Base-by-base conservation (phyloP, 2,888 invertebrate species). In the Argyresthia albistria region DNA sequence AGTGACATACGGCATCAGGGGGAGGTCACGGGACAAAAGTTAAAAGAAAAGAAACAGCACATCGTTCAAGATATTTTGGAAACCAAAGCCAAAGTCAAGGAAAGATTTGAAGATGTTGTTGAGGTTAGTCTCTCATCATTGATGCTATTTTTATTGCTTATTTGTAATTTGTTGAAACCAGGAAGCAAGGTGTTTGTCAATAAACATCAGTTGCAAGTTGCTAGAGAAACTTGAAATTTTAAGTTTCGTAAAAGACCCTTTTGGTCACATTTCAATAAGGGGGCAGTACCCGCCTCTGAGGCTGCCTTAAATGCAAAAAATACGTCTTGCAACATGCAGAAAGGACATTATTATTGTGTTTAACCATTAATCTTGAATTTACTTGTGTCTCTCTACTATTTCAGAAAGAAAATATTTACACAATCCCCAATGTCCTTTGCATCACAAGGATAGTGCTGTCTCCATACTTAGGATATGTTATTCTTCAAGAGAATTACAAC, bases 391-490 rank as follows among this genome's bases (percentile, higher is more conserved):
- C 9, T n/a, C 53, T 15, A 59, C 50, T 56, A 67, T 83, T 65
- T 15, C 75, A 87, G 87, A 91, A 88, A 91, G 98, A 98, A 88
- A 97, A 97, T 78, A 91, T 97, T 45, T 93, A 94, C 73, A 99
- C 99, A 0, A 90, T 99, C 62, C 99, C 99, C 10, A 99, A 99
- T 81, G 86, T 96, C 49, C 80, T 99, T 52, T 98, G 98, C 68
- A 80, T 96, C 8, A 89, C 93, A 16, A 90, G 99, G 64, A 97
- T 98, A 64, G 81, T 91, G 8, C 86, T 95, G 62, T 94, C 98
- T 0, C 99, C 99, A 0, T 93, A 94, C 67, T 88, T 99, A 57
- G 97, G 97, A 25, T 95, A 96, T 78, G 90, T 97, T 46, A 96
- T 99, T 60, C 73, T 98, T 12, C 91, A 94, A 62, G 92, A 93